Conservation (phyloP, 2,797 vertebrate genomes). For the Gymnodraco acuticeps region DNA sequence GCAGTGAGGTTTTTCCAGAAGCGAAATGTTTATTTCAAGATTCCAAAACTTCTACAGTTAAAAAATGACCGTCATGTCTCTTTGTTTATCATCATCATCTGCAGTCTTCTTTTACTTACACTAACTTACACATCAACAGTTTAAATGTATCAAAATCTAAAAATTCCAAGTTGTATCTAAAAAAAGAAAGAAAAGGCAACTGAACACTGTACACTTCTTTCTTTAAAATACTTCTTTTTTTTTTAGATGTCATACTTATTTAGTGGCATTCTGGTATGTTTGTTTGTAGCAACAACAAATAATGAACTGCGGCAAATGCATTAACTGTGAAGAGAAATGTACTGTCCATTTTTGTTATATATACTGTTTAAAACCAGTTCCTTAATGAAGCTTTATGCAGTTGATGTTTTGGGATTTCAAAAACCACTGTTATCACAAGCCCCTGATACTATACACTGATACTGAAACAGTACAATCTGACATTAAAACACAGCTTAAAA, state of each 20-base stretch:
- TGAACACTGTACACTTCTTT: conserved; percentile 62
- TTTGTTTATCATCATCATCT: conserved; percentile 19
- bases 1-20: conserved; percentile 32
- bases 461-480: conserved; percentile 45
- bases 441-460: conserved; percentile 16
- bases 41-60: conserved; percentile 62
- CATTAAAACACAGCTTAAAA: conserved; percentile 55
- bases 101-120: conserved; percentile 34
- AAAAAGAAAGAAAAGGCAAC: conserved; percentile 57
- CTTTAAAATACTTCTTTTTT: conserved; percentile 57
- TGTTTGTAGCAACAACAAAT: conserved; percentile 21
- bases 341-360: conserved; percentile 29
- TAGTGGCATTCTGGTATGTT: conserved; percentile 34
- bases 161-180: conserved; percentile 44
- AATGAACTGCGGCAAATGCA: conserved; percentile 10
- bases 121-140: conserved; percentile 61
- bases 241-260: conserved; percentile 39
- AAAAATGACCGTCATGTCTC: conserved; percentile 41
- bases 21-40: conserved; percentile 80
- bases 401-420: conserved; percentile 8
- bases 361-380: conserved; percentile 47
- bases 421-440: conserved; percentile 14
- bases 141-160: conserved; percentile 78
- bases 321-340: conserved; percentile 22
- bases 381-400: conserved; percentile 32